Base-by-base conservation (phyloP, 2,113 vertebrate species). In the Oophaga pumilio region DNA sequence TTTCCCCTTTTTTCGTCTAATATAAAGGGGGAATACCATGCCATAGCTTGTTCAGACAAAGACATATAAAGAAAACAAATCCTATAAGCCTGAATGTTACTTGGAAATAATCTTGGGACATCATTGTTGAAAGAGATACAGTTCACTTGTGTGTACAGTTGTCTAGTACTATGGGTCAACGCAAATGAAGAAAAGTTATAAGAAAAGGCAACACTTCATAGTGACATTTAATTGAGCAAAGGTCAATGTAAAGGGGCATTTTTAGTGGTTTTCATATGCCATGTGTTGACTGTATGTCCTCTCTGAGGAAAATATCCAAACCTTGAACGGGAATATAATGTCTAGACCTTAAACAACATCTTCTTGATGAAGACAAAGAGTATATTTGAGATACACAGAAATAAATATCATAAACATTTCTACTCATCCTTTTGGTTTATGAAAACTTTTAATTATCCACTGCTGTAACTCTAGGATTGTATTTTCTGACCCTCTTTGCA, bases 171-270 rank as follows among this genome's bases (percentile, higher is more conserved):
- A 28, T 74, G 71, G 71, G 28, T 74, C 28, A 76, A 22, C 8
- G 10, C 43, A 76, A 76, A 76, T 76, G 43, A 76, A 76, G 17
- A 74, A 73, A 74, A 74, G 71, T 10, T 74, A 74, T 62, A 76
- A 76, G 33, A 74, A 76, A 76, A 76, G 43, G 49, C 43, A 76
- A 22, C 73, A 52, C 17, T 50, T 50, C 43, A 76, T 76, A 50
- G 73, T 76, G 43, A 76, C 73, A 76, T 76, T 50, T 76, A 50
- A 76, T 76, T 76, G 73, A 76, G 22, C 73, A 76, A 76, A 76
- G 73, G 24, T 76, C 43, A 76, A 76, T 76, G 43, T 22, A 76
- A 50, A 74, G 43, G 73, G 20, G 43, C 73, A 76, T 76, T 76
- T 76, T 76, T 76, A 76, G 73, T 22, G 73, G 17, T 76, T 76